phyloP scores from a whole-genome alignment of 2,888 invertebrate genomes.

The Adelognathus sp. region DNA sequence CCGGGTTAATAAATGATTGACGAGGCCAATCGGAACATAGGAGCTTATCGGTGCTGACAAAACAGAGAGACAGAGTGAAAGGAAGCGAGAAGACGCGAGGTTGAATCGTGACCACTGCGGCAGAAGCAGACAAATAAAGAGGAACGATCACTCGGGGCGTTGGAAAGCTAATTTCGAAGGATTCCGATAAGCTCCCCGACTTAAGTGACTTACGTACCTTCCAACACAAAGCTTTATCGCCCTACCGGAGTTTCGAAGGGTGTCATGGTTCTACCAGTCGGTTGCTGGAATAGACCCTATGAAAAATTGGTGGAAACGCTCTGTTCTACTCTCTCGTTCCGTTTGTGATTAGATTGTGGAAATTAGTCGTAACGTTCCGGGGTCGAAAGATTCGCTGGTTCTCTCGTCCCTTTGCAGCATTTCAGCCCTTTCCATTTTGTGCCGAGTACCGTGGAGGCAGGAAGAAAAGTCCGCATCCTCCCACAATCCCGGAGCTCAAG shows the following conservation, averaged over 20 bases:
- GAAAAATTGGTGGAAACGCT: background rate
- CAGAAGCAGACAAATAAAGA: background rate
- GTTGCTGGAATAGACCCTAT: background rate
- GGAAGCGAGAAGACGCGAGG: too few relatives aligned
- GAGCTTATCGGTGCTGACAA: background rate
- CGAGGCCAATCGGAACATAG: background rate
- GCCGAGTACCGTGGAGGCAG: background rate
- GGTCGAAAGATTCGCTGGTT: background rate
- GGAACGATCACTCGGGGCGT: background rate
- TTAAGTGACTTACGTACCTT: background rate
- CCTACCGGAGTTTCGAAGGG: background rate
- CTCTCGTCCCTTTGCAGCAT: background rate
- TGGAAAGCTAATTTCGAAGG: conserved; percentile 25
- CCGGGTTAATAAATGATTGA: background rate
- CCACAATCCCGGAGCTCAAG: background rate
- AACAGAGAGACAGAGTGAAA: too few relatives aligned
- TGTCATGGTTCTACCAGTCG: background rate
- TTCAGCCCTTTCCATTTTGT: background rate
- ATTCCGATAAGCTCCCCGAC: conserved; percentile 12
- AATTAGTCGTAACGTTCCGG: background rate
- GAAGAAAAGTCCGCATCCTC: background rate
- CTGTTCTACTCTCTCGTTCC: background rate
- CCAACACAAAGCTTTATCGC: conserved; percentile 1
- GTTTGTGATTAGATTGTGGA: background rate
- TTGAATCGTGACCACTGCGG: background rate